Base-by-base conservation (phyloP, 2,888 invertebrate genomes). In the Ecdyonurus torrentis region DNA sequence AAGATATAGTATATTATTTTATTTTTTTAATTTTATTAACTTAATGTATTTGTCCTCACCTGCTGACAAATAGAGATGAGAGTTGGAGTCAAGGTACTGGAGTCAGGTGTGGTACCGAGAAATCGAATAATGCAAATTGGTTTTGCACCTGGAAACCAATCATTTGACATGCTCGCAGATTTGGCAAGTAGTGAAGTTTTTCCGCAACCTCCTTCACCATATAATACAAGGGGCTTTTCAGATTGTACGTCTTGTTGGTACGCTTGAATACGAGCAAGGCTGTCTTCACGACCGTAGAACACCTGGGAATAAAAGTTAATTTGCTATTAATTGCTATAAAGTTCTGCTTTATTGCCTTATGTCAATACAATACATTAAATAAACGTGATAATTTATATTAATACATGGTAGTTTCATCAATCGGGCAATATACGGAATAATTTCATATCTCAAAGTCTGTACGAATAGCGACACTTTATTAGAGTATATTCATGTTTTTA, bases 161-260 rank as follows among this genome's bases (percentile, higher is more conserved):
- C 82, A 52, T 79, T 81, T 7, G 85, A 79, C 74, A 89, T 81
- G 23, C 90, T 88, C 0, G 95, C 93, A 65, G 91, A 89, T 76
- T 95, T 95, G 0, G 98, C 89, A 64, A 98, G 78, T 0, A 98
- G 78, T 20, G 97, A 97, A 0, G 98, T 98, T 76, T 99, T 99
- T 0, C 98, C 98, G 72, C 97, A 97, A 55, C 98, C 98, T 71
- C 96, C 92, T 76, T 93, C 93, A 50, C 98, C 98, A 73, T 92
- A 92, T 63, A 97, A 77, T 22, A 96, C 90, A 64, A 96, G 77
- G 1, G 96, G 94, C 71, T 92, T 90, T 71, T 91, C 90, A 19
- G 87, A 88, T n/a, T 67, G 65, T 65, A 85, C 83, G 59, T 87
- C 89, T 69, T 85, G 79, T 86, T 95, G 91, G 74, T 94, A 90